These are phyloP conservation scores for Gandaritis pyraliata DNA, from an alignment of 2,888 invertebrate species.

Conservation along the genomic window DNA sequence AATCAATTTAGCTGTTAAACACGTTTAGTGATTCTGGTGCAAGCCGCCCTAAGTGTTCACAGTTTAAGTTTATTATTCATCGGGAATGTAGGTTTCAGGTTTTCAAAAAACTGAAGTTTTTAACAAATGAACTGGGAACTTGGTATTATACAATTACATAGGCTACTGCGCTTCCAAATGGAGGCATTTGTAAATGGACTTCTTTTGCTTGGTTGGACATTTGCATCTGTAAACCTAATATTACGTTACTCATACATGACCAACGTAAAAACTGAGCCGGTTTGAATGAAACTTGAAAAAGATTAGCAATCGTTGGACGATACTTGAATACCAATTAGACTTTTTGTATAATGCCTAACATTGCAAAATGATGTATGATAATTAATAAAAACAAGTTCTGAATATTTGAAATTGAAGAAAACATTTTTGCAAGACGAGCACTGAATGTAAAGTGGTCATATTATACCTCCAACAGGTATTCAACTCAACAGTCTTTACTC, in stretches of 20 bases:
- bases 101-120: conserved; percentile 1
- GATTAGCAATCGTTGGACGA: no score
- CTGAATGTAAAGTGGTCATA: conserved; percentile 40
- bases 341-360: no score
- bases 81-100: not conserved
- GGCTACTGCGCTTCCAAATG: conserved; percentile 28
- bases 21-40: no score
- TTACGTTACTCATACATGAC: no score
- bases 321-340: no score
- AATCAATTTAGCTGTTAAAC: no score
- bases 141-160: conserved; percentile 29
- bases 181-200: conserved; percentile 20
- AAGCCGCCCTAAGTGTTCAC: not conserved
- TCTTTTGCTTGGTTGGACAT: conserved; percentile 12
- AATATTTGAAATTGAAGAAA: not conserved
- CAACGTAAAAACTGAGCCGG: no score
- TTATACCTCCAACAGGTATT: conserved; percentile 47
- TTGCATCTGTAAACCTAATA: not conserved
- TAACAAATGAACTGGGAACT: conserved; percentile 17
- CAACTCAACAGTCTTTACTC: conserved; percentile 34
- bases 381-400: not conserved
- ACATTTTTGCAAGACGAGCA: conserved; percentile 18
- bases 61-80: not conserved
- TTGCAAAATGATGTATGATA: no score
- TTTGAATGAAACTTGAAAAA: no score